phyloP scores from a whole-genome alignment of 2,888 invertebrate genomes.

The Plemyria rubiginata region DNA sequence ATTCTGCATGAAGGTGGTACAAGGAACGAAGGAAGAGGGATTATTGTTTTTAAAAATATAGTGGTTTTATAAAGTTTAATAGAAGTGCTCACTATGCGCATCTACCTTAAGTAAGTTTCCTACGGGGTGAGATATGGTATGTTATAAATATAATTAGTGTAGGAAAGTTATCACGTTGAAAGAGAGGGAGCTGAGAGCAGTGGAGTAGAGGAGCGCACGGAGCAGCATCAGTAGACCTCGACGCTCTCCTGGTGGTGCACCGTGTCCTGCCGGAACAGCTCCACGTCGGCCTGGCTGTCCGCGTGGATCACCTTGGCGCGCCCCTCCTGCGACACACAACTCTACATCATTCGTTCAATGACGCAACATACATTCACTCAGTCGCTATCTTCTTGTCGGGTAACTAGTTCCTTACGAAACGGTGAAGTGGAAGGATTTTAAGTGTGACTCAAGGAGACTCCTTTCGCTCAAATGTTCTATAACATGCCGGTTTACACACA shows the following conservation, averaged over 20 bases:
- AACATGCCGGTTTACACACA: no score
- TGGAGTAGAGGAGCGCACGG: no score
- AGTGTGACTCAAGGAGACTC: no score
- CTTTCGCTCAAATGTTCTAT: no score
- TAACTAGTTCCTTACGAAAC: no score
- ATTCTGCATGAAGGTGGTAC: no score
- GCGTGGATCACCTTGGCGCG: conserved; percentile 86
- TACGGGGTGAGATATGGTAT: no score
- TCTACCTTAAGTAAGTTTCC: background rate
- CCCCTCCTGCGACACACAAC: conserved; percentile 62
- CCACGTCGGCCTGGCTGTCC: conserved; percentile 90
- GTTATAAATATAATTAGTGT: background rate
- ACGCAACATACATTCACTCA: no score
- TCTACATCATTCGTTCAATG: background rate
- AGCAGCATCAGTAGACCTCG: conserved; percentile 70
- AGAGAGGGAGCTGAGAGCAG: background rate
- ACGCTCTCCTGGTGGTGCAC: conserved; percentile 84
- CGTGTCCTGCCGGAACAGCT: conserved; percentile 89
- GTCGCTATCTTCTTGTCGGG: no score
- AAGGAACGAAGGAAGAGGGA: no score
- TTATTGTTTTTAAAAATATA: no score
- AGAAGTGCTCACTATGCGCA: background rate
- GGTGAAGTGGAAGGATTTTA: no score
- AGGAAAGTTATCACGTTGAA: background rate
- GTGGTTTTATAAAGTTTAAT: background rate